These are phyloP conservation scores for Sebastes itinus DNA, from an alignment of 2,797 vertebrate genomes.

Conservation along the genomic window DNA sequence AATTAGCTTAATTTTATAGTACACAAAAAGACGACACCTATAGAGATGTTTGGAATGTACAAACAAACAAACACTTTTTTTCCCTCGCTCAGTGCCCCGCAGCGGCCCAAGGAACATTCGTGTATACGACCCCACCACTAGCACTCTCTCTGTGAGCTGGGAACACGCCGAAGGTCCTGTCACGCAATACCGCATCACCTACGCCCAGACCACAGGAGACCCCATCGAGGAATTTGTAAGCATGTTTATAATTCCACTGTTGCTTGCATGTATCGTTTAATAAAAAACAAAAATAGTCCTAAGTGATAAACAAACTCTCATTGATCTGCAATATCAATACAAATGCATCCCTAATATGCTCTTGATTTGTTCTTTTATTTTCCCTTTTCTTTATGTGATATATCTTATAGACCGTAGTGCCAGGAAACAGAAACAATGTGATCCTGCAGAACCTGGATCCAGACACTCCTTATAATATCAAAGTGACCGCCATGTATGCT, in stretches of 20 bases:
- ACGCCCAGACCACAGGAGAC: slow-evolving; percentile 91
- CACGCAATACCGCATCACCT: slow-evolving; percentile 92
- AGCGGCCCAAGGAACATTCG: slow-evolving; percentile 92
- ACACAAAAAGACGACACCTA: neutral
- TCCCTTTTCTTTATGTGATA: neutral
- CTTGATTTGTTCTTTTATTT: neutral
- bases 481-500: slow-evolving; percentile 89
- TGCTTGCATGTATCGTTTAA: neutral
- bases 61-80: neutral
- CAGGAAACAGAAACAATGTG: slow-evolving; percentile 92
- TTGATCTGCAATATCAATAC: neutral
- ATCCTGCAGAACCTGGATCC: slow-evolving; percentile 91
- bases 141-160: slow-evolving; percentile 94
- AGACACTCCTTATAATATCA: slow-evolving; percentile 95
- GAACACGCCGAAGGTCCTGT: slow-evolving; percentile 94
- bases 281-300: neutral
- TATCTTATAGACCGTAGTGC: slow-evolving; percentile 88
- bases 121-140: slow-evolving; percentile 93
- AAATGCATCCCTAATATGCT: neutral
- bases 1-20: neutral
- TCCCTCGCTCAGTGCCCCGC: slow-evolving; percentile 85
- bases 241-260: slow-evolving; percentile 10
- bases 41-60: neutral
- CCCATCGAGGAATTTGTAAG: slow-evolving; percentile 97
- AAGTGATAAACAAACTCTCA: neutral